Conservation (phyloP, 2,797 vertebrate species). For the Okamejei kenojei region DNA sequence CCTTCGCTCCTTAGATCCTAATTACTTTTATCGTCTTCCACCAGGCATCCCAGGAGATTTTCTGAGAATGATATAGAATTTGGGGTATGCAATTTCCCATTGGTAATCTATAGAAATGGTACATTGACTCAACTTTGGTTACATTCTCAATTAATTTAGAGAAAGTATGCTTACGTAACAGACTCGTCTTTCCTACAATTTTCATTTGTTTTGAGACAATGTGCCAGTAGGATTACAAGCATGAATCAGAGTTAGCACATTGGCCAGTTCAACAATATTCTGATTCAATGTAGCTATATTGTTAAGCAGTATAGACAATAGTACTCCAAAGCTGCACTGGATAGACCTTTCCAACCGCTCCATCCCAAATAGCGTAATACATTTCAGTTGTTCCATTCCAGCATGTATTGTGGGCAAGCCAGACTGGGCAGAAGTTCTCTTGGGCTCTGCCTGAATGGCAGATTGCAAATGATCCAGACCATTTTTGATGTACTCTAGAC, state of each 20-base stretch:
- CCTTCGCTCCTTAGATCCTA: too few relatives aligned
- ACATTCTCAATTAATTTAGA: not conserved
- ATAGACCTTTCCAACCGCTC: not conserved
- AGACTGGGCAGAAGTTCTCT: not conserved
- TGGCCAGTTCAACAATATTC: constrained; percentile 18
- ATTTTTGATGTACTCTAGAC: not conserved
- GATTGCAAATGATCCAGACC: not conserved
- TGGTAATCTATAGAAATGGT: too few relatives aligned
- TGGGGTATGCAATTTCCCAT: not conserved
- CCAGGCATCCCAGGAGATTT: not conserved
- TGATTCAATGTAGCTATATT: constrained; percentile 23
- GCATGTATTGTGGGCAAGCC: not conserved
- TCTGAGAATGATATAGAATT: not conserved
- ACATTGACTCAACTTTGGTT: not conserved
- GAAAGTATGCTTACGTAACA: not conserved
- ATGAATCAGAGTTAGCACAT: not conserved
- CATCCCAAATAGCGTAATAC: not conserved
- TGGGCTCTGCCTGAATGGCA: not conserved
- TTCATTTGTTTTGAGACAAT: not conserved
- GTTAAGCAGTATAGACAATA: not conserved
- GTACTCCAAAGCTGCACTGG: not conserved
- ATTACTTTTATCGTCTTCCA: not conserved
- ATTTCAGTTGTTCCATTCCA: not conserved
- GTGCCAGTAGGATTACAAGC: not conserved
- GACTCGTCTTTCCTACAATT: not conserved